Conservation (phyloP, 2,113 vertebrate species). For the Chrysemys picta region DNA sequence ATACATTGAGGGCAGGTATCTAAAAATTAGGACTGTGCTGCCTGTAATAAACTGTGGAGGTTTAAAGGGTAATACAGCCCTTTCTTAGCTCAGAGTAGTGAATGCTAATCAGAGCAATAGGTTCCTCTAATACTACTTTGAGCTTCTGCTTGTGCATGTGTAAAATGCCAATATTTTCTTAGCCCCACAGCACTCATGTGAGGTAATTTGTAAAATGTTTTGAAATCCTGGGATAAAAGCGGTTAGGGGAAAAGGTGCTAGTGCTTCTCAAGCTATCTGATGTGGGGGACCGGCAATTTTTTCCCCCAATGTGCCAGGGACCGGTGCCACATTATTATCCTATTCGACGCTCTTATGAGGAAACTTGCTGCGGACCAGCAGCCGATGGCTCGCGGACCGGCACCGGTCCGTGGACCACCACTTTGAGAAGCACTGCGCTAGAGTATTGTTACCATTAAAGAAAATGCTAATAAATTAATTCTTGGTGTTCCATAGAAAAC, state of each 20-base stretch:
- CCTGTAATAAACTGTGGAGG: not conserved
- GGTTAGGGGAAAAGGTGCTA: not conserved
- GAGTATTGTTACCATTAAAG: not conserved
- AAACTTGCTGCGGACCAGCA: no score
- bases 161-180: not conserved
- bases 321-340: no score
- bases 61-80: not conserved
- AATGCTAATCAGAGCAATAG: not conserved
- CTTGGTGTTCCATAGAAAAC: not conserved
- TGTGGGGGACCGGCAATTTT: no score
- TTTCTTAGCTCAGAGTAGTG: not conserved
- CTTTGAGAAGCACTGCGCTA: not conserved
- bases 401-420: no score
- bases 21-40: not conserved
- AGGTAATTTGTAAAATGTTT: not conserved
- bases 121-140: not conserved
- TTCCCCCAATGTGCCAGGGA: no score
- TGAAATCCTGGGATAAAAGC: slow-evolving; percentile 10
- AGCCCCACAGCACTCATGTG: not conserved
- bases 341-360: no score
- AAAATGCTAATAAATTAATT: not conserved
- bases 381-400: no score
- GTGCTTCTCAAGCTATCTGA: no score
- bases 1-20: not conserved
- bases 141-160: not conserved